Evolutionary conservation across 2,888 invertebrate genomes (phyloP).

Genomic region (Ganaspis brasiliensis): DNA sequence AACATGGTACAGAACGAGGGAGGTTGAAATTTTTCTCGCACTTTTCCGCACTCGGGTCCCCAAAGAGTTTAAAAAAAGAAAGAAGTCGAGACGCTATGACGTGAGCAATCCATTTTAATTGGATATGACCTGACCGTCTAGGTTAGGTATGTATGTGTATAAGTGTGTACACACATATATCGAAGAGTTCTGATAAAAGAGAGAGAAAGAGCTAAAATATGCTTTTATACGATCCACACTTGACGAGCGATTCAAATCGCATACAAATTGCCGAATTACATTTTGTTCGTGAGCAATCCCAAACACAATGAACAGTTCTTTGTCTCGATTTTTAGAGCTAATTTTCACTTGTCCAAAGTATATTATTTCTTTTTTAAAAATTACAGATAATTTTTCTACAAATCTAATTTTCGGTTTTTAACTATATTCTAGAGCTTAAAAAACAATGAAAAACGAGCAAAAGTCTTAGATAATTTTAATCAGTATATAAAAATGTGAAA

Average conservation of each 20-base stretch:
- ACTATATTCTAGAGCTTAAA: no score
- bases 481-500: no score
- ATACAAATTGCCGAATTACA: constrained; percentile 51
- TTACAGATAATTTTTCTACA: no score
- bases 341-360: background rate
- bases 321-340: background rate
- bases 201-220: constrained; percentile 41
- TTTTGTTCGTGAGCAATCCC: background rate
- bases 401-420: no score
- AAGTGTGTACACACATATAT: constrained; percentile 25
- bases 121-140: constrained; percentile 47
- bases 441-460: no score
- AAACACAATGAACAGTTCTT: background rate
- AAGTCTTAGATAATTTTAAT: no score
- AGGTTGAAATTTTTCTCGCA: constrained; percentile 28
- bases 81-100: constrained; percentile 43
- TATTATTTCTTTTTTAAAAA: no score
- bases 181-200: no score
- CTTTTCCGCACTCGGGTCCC: background rate
- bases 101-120: constrained; percentile 53
- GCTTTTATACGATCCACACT: constrained; percentile 31
- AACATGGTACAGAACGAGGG: background rate
- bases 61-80: constrained; percentile 15
- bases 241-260: constrained; percentile 44
- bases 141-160: constrained; percentile 10